Percentiles rank a stretch among this genome's conserved stretches.
Evolutionary conservation across 2,797 vertebrate species (phyloP).

Genomic region (Esox masquinongy): DNA sequence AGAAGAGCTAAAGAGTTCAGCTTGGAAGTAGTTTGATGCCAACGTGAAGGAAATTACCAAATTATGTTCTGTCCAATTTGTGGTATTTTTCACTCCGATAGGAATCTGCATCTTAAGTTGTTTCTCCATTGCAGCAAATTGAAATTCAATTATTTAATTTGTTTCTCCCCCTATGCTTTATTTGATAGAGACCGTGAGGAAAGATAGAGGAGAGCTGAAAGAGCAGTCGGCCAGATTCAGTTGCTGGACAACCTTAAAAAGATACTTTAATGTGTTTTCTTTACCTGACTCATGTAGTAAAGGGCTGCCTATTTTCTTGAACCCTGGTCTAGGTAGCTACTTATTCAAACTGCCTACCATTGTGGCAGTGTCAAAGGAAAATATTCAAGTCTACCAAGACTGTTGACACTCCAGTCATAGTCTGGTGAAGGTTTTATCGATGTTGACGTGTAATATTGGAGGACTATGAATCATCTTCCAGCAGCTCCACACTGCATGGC

Average conservation of each 20-base stretch:
- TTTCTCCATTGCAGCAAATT: neutral
- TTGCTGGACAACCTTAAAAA: too few species aligned
- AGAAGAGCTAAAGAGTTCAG: too few species aligned
- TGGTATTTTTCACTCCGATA: neutral
- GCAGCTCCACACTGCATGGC: too few species aligned
- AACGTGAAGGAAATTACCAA: too few species aligned
- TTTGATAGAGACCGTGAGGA: too few species aligned
- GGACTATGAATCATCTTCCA: too few species aligned
- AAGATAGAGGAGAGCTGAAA: neutral
- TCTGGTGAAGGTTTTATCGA: conserved; percentile 27
- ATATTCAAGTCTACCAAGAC: conserved; percentile 12
- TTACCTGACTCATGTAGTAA: neutral
- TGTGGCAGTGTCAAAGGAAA: neutral
- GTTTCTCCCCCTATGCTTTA: neutral
- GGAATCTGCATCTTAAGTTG: neutral
- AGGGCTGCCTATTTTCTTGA: conserved; percentile 18
- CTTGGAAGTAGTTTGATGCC: too few species aligned
- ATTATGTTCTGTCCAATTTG: neutral
- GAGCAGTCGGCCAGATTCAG: too few species aligned
- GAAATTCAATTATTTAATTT: neutral
- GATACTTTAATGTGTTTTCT: neutral
- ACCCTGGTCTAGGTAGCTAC: conserved; percentile 26
- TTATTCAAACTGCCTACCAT: neutral
- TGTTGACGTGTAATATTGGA: conserved; percentile 20
- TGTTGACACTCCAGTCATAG: conserved; percentile 39